Evolutionary conservation across 23 tunicate species (phyloP), one percentile per base, ranked within the genome.

Genomic region (Corella eumyota): DNA sequence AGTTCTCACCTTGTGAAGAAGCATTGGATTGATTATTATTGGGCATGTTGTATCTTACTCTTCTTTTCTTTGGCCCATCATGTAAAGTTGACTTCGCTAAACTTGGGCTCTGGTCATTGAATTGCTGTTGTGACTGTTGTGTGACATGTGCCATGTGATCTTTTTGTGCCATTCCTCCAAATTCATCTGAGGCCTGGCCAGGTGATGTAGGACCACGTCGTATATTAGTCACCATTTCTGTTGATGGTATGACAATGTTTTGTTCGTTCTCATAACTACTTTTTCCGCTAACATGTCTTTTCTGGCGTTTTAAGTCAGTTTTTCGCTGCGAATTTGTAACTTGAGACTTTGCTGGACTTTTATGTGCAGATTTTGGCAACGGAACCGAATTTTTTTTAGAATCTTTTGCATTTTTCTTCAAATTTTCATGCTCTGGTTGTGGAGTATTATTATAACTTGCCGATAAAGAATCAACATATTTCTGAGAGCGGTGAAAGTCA

Each of bases 201-300:
- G 62, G 61, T 22, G 32, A 24, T 68, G 74, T 55, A 13, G 20
- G 46, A 7, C 70, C 55, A 19, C 33, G 51, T 40, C n/a, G n/a
- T n/a, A n/a, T n/a, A n/a, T n/a, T n/a, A n/a, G n/a, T n/a, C n/a
- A n/a, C n/a, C n/a, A n/a, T n/a, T n/a, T n/a, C n/a, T n/a, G n/a
- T n/a, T n/a, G n/a, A n/a, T n/a, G n/a, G n/a, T n/a, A n/a, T n/a
- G n/a, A n/a, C n/a, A n/a, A n/a, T n/a, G n/a, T n/a, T n/a, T n/a
- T n/a, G n/a, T n/a, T n/a, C n/a, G n/a, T n/a, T n/a, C n/a, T n/a
- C n/a, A n/a, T n/a, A n/a, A n/a, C n/a, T n/a, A n/a, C 85, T 77
- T 34, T 78, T 70, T 30, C 76, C 76, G 21, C 75, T 78, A 1
- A 69, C 48, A 30, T 78, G 86, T 31, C 76, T 47, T 25, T 68